Evolutionary conservation across 2,797 vertebrate species (phyloP).

Genomic region (Synanceia verrucosa): DNA sequence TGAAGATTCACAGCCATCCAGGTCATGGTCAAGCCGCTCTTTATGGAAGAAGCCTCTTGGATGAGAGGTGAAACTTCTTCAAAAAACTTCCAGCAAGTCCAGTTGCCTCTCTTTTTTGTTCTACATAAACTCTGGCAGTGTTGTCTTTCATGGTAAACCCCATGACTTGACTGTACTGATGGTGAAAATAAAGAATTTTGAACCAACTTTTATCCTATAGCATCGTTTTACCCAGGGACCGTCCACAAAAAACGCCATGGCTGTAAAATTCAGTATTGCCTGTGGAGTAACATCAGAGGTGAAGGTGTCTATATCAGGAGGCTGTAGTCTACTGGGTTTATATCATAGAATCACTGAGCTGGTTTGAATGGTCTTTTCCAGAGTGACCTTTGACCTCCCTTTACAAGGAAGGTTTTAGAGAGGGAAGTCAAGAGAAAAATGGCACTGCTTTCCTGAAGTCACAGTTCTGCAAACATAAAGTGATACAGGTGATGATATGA

Average conservation of each 20-base stretch:
- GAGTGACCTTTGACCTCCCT: constrained; percentile 25
- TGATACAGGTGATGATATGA: not conserved
- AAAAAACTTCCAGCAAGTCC: too few relatives aligned
- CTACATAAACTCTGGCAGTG: not conserved
- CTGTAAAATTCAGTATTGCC: not conserved
- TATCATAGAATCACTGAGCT: not conserved
- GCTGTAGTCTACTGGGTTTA: not conserved
- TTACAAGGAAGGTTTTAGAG: not conserved
- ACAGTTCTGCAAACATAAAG: not conserved
- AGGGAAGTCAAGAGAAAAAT: constrained; percentile 38
- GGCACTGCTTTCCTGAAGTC: not conserved
- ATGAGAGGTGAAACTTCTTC: too few relatives aligned
- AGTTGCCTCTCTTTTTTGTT: too few relatives aligned
- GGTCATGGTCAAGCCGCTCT: too few relatives aligned
- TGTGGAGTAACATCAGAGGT: not conserved
- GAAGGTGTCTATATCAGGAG: not conserved
- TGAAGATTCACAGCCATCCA: too few relatives aligned
- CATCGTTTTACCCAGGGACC: not conserved
- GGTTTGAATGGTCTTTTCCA: not conserved
- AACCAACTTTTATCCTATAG: not conserved
- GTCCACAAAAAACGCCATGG: not conserved
- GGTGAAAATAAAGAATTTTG: too few relatives aligned
- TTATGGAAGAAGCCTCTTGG: too few relatives aligned
- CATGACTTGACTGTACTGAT: not conserved
- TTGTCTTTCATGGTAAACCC: not conserved